Base-by-base conservation (phyloP, 2,888 invertebrate species). In the Hyppa rectilinea region DNA sequence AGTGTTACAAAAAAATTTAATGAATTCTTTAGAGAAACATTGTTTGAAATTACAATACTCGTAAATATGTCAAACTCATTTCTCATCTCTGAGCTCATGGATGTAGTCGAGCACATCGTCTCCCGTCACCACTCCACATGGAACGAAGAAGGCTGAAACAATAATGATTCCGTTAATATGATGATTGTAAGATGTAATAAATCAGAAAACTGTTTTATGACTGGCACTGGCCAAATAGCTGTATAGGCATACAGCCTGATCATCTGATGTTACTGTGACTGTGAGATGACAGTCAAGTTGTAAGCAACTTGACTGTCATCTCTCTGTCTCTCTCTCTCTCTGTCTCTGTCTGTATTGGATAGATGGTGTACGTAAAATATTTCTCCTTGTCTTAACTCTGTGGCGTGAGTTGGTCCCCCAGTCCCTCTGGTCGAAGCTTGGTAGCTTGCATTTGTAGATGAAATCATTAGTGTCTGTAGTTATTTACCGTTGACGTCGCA, bases 51-150 rank as follows among this genome's bases (percentile, higher is more conserved):
- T 61, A 72, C 38, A 55, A 40, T 56, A 65, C 2, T 64, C 14
- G 36, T 56, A 56, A 56, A 34, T 50, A 40, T 34, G 17, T 59
- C 17, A 53, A 47, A 59, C 29, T 40, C 12, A 4, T 4, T 29
- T 20, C 7, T 31, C n/a, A n/a, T n/a, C n/a, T n/a, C 47, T 78
- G 29, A 77, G 49, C 52, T 76, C 56, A 7, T 66, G 52, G 50
- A 86, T 85, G 65, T 84, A 87, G 63, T 85, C 76, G n/a, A 87
- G 73, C 23, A 87, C 70, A n/a, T 85, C 77, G 34, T 87, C 84
- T 2, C 79, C 86, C 1, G 81, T 85, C 23, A 78, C 86, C 29
- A 87, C 85, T 31, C 75, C 76, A 55, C 75, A 80, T 29, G 87
- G 78, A 4, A 65, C 40, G 64, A 87, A 87, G 59, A 71, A 64